phyloP scores from a whole-genome alignment of 2,888 invertebrate species.

The Encarsia formosa region DNA sequence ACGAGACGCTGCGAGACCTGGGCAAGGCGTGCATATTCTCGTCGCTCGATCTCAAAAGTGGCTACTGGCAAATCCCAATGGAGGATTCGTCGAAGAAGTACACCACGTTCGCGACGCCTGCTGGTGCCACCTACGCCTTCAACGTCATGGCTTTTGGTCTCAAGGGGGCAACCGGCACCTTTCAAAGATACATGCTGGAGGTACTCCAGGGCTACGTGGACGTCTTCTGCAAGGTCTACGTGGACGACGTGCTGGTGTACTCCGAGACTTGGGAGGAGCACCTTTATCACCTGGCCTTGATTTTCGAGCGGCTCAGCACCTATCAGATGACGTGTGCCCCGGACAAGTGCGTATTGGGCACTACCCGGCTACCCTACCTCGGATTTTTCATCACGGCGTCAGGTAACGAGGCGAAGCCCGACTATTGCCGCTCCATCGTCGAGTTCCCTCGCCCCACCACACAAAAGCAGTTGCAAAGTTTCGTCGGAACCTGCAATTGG shows the following conservation, averaged over 20 bases:
- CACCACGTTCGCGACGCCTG: too few relatives aligned
- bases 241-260: conserved; percentile 36
- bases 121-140: neutral
- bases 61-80: conserved; percentile 40
- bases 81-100: conserved; percentile 22
- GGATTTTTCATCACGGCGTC: too few relatives aligned
- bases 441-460: neutral
- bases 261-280: conserved; percentile 22
- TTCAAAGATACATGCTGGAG: too few relatives aligned
- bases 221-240: conserved; percentile 28
- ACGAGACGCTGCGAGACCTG: conserved; percentile 7
- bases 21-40: conserved; percentile 30
- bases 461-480: conserved; percentile 1
- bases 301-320: conserved; percentile 31
- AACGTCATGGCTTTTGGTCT: conserved; percentile 36
- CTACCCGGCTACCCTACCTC: too few relatives aligned
- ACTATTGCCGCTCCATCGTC: too few relatives aligned
- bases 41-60: neutral
- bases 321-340: too few relatives aligned
- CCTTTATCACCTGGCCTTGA: conserved; percentile 21
- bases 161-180: conserved; percentile 32
- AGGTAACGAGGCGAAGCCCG: too few relatives aligned
- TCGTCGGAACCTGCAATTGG: conserved; percentile 24
- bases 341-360: too few relatives aligned
- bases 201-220: conserved; percentile 27